These are phyloP conservation scores for Melanotaenia maccullochi DNA, from an alignment of 2,797 vertebrate species.

Conservation along the genomic window DNA sequence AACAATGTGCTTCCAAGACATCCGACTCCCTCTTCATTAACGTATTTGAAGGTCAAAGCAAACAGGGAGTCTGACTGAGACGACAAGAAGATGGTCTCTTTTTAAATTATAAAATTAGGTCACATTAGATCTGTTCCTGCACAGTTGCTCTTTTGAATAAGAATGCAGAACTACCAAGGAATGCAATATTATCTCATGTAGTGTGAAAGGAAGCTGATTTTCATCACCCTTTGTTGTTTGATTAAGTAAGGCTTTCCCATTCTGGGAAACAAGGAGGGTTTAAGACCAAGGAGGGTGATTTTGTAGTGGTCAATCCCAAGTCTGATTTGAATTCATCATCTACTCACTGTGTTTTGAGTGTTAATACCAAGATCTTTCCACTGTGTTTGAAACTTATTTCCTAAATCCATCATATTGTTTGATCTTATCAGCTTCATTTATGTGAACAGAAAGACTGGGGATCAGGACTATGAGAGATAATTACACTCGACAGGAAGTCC, in stretches of 20 bases:
- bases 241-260: conserved; percentile 48
- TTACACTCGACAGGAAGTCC: conserved; percentile 70
- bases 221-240: conserved; percentile 24
- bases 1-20: conserved; percentile 37
- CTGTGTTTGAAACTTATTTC: conserved; percentile 62
- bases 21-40: conserved; percentile 44
- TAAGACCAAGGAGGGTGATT: conserved; percentile 27
- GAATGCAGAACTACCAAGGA: conserved; percentile 52
- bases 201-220: conserved; percentile 49
- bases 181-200: conserved; percentile 47
- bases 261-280: conserved; percentile 22
- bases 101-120: conserved; percentile 63
- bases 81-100: conserved; percentile 47
- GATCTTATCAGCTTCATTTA: conserved; percentile 67
- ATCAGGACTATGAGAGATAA: conserved; percentile 65
- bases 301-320: conserved; percentile 20
- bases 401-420: conserved; percentile 63
- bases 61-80: conserved; percentile 48
- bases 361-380: conserved; percentile 49
- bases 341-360: conserved; percentile 37
- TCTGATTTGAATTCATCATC: conserved; percentile 42
- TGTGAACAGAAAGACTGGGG: conserved; percentile 48
- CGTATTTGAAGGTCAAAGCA: conserved; percentile 54
- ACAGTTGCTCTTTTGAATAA: conserved; percentile 51
- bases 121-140: conserved; percentile 56